phyloP scores from a whole-genome alignment of 2,797 vertebrate genomes.

The Crocodylus rhombifer region DNA sequence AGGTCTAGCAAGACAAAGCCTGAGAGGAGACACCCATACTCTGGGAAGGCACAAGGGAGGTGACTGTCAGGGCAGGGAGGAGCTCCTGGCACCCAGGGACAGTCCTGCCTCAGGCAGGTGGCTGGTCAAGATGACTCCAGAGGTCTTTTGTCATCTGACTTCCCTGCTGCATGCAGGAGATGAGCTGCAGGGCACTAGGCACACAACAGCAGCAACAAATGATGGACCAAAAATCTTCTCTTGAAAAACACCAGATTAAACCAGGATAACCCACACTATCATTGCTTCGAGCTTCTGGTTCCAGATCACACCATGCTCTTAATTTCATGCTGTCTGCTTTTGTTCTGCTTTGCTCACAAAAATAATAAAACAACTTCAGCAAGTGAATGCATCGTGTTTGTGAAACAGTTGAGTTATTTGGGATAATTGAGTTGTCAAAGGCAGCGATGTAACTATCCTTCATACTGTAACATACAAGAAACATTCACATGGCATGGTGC shows the following conservation, averaged over 20 bases:
- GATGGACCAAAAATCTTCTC: not conserved
- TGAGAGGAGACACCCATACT: too few relatives aligned
- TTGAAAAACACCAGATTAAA: not conserved
- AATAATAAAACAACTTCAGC: conserved; percentile 36
- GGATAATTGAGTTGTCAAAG: conserved; percentile 30
- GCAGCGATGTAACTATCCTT: conserved; percentile 22
- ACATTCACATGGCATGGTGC: not conserved
- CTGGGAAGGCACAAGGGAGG: too few relatives aligned
- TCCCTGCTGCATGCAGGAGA: too few relatives aligned
- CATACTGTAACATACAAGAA: not conserved
- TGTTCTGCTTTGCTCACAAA: conserved; percentile 50
- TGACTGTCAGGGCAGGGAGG: too few relatives aligned
- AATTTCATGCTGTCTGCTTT: conserved; percentile 64
- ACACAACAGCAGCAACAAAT: too few relatives aligned
- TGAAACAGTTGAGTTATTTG: conserved; percentile 45
- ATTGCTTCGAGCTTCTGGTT: conserved; percentile 31
- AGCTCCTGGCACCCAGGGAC: too few relatives aligned
- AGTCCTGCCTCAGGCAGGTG: too few relatives aligned
- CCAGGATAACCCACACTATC: not conserved
- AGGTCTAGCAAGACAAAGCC: too few relatives aligned
- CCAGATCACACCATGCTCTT: conserved; percentile 56
- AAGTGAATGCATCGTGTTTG: conserved; percentile 58
- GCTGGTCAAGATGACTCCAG: too few relatives aligned
- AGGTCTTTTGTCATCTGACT: too few relatives aligned
- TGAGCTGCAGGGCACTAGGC: too few relatives aligned